These are phyloP conservation scores for Acanthacorydalis orientalis DNA, from an alignment of 2,888 invertebrate species.

Conservation along the genomic window DNA sequence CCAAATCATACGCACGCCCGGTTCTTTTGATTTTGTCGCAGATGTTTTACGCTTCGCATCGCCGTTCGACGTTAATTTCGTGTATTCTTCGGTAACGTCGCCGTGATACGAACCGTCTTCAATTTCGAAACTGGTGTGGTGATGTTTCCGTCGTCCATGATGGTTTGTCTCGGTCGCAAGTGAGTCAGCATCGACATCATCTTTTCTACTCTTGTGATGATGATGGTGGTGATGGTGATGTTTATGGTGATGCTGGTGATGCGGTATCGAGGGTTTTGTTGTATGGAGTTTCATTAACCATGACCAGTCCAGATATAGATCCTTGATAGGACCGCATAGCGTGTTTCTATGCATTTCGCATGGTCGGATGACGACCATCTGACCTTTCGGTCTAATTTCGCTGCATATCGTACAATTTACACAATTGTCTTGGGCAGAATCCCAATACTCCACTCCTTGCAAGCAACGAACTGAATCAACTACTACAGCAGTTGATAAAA, in stretches of 20 bases:
- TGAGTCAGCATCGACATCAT: background rate
- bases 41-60: conserved; percentile 1
- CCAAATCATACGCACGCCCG: background rate
- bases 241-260: conserved; percentile 15
- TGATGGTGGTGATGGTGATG: conserved; percentile 12
- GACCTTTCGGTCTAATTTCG: conserved; percentile 24
- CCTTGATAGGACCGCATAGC: conserved; percentile 50
- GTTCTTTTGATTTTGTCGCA: conserved; percentile 6
- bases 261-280: background rate
- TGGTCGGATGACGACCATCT: conserved; percentile 46
- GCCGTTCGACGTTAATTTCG: conserved; percentile 19
- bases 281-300: conserved; percentile 8
- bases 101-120: background rate
- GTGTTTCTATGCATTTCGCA: conserved; percentile 63
- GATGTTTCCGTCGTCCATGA: too few species aligned
- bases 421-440: conserved; percentile 44
- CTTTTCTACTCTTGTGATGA: conserved; percentile 5
- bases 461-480: conserved; percentile 16
- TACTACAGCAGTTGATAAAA: too few species aligned
- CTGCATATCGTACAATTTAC: conserved; percentile 55
- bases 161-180: too few species aligned
- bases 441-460: conserved; percentile 50
- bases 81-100: conserved; percentile 12
- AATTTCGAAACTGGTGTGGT: too few species aligned
- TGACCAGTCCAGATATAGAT: conserved; percentile 16